Evolutionary conservation across 1,140 invertebrate genomes (phyloP).

Genomic region (Saxidomus purpurata): DNA sequence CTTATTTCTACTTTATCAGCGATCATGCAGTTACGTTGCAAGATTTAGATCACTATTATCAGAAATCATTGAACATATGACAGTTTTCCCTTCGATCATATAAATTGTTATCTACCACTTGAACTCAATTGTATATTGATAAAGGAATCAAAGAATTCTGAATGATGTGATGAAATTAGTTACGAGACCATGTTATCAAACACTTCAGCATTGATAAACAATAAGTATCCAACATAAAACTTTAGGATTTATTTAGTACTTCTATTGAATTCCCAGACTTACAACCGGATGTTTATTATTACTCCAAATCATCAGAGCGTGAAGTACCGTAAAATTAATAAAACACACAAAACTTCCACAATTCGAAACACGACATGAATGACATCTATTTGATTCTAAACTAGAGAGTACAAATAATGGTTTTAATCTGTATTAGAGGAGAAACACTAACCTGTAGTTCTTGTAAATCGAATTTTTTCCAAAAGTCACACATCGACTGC

Average conservation of each 20-base stretch:
- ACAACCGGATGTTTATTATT: slow-evolving; percentile 5
- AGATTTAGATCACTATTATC: slow-evolving; percentile 59
- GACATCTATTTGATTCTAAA: not conserved
- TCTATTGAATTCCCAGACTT: no score
- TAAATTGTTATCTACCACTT: slow-evolving; percentile 55
- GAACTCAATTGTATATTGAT: slow-evolving; percentile 43
- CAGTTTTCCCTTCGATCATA: slow-evolving; percentile 64
- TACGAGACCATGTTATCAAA: not conserved
- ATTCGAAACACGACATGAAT: not conserved
- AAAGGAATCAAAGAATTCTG: slow-evolving; percentile 1
- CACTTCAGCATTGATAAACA: not conserved
- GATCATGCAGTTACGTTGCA: slow-evolving; percentile 52
- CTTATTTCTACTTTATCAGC: slow-evolving; percentile 37
- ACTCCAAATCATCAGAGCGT: not conserved
- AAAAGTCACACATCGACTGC: slow-evolving; percentile 87
- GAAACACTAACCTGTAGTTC: slow-evolving; percentile 85
- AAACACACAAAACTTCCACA: not conserved
- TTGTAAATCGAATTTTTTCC: slow-evolving; percentile 87
- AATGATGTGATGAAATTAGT: slow-evolving; percentile 3
- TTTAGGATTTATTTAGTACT: no score
- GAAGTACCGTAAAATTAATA: not conserved
- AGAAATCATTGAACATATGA: slow-evolving; percentile 62
- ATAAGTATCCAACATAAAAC: not conserved
- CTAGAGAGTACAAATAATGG: not conserved
- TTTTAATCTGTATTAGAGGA: not conserved